Evolutionary conservation across 2,797 vertebrate genomes (phyloP), one percentile per base, ranked within the genome.

Genomic region (Chloroceryle amazona): DNA sequence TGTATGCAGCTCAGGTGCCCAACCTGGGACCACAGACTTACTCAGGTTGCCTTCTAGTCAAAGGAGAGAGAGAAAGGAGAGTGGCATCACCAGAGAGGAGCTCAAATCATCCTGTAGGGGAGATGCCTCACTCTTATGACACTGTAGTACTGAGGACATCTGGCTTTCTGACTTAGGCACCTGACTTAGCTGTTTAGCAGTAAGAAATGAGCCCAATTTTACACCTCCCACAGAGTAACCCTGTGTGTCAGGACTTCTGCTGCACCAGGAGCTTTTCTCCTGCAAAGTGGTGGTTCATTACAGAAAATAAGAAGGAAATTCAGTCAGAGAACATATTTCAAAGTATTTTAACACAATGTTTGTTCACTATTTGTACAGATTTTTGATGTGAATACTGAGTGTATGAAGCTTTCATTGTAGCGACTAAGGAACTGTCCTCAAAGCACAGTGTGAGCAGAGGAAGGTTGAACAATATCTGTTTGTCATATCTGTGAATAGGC

Each of bases 181-280:
- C 7, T 54, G 6, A 3, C 18, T 76, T 62, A 42, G 29, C n/a
- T 62, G 52, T 20, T 75, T 55, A 52, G 31, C 31, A 47, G 11
- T 16, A 35, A 57, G 7, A 10, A 60, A n/a, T 28, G 29, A 92
- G 13, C 15, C 33, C 31, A 26, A 46, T 81, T 35, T 42, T 91
- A 42, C 18, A n/a, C 8, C 2, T 60, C 28, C 25, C 41, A 57
- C 0, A 0, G 19, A 35, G 10, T 25, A 74, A 86, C 8, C 10
- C 8, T 13, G 11, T 8, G 6, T 14, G 28, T 74, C 49, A 79
- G 61, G 29, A 42, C 67, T 72, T 61, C 37, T 55, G 19, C 13
- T 67, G 37, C 20, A 57, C 47, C 51, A 10, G 21, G 41, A 61
- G 1, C 62, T 17, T 13, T 88, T 67, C 33, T 35, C 6, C 16